Evolutionary conservation across 2,797 vertebrate species (phyloP).

Genomic region (Siniperca obscura): DNA sequence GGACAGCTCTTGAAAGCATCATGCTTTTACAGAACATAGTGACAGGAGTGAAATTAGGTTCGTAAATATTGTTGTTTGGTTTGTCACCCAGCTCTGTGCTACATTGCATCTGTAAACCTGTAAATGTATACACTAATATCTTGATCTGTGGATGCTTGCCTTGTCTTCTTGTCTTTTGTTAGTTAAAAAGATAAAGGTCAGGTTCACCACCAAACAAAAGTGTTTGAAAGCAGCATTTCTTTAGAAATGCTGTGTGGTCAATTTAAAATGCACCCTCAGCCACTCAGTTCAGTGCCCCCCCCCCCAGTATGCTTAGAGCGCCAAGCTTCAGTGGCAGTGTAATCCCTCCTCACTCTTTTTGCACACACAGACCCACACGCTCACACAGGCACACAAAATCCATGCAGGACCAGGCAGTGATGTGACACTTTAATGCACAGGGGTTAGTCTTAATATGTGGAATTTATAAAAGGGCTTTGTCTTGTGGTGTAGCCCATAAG

Average conservation of each 20-base stretch:
- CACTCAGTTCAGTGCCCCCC: slow-evolving; percentile 54
- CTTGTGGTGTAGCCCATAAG: not conserved
- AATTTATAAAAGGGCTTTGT: slow-evolving; percentile 20
- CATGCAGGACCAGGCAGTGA: slow-evolving; percentile 16
- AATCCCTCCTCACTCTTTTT: slow-evolving; percentile 61
- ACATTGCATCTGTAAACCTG: not conserved
- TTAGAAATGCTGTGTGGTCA: slow-evolving; percentile 80
- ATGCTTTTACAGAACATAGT: not conserved
- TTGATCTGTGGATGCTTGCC: slow-evolving; percentile 42
- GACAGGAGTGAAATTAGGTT: not conserved
- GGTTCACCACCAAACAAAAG: slow-evolving; percentile 61
- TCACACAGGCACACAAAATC: slow-evolving; percentile 31
- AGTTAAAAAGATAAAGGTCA: slow-evolving; percentile 49
- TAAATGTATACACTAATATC: not conserved
- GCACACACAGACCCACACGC: slow-evolving; percentile 32
- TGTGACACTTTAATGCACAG: slow-evolving; percentile 2
- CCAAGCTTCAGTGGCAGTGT: slow-evolving; percentile 56
- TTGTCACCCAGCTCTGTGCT: slow-evolving; percentile 11
- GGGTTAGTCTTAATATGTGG: slow-evolving; percentile 9
- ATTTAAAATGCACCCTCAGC: slow-evolving; percentile 81
- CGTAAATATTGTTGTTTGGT: not conserved
- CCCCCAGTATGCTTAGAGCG: slow-evolving; percentile 45
- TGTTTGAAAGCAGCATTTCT: slow-evolving; percentile 64
- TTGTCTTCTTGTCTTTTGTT: slow-evolving; percentile 56
- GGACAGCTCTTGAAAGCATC: not conserved